Evolutionary conservation across 2,888 invertebrate species (phyloP).

Genomic region (Bimastos eiseni): DNA sequence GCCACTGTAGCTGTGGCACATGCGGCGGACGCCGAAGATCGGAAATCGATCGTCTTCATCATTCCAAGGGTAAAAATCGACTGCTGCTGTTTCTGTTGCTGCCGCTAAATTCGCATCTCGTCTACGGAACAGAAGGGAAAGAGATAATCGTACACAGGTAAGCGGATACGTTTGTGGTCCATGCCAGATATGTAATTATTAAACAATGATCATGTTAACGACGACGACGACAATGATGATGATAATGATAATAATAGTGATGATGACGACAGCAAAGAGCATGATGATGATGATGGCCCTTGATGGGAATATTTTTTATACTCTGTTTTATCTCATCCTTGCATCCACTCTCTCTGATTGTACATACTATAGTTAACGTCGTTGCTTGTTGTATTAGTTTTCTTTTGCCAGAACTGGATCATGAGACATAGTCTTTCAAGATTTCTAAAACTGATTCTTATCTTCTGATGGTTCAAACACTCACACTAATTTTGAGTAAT

Average conservation of each 20-base stretch:
- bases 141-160: background rate
- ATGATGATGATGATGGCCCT: background rate
- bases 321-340: too few species aligned
- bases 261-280: background rate
- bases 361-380: too few species aligned
- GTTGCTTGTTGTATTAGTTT: too few species aligned
- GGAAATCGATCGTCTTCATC: constrained; percentile 1
- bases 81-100: constrained; percentile 2
- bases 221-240: background rate
- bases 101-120: background rate
- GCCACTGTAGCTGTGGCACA: background rate
- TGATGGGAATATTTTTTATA: too few species aligned
- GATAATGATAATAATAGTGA: background rate
- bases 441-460: too few species aligned
- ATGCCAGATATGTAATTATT: background rate
- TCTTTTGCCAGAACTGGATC: too few species aligned
- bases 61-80: background rate
- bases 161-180: background rate
- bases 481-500: too few species aligned
- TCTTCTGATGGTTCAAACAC: too few species aligned
- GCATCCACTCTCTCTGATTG: too few species aligned
- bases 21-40: background rate
- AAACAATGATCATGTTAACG: background rate
- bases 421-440: too few species aligned
- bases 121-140: background rate